Percentiles rank a stretch among this genome's conserved stretches.
Conservation (phyloP, 64 coral and sea anemone genomes). For the Acropora tenuis region DNA sequence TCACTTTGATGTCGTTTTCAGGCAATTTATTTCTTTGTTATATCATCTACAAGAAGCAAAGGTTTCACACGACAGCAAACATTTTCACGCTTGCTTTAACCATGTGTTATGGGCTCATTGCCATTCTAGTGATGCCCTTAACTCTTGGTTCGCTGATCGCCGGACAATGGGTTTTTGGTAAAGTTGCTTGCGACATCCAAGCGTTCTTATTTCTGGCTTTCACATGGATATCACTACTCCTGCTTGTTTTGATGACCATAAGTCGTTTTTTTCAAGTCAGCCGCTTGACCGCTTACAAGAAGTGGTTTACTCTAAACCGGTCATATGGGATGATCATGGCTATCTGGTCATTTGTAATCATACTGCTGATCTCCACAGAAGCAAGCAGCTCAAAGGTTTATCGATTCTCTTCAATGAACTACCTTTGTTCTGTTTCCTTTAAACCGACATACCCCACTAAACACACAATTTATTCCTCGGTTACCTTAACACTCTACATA, state of each 20-base stretch:
- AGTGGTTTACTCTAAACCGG: not conserved
- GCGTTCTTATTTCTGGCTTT: not conserved
- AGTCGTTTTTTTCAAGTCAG: not conserved
- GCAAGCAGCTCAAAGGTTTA: not conserved
- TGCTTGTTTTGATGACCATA: not conserved
- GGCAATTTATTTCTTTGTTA: conserved; percentile 33
- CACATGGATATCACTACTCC: not conserved
- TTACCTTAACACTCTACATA: not conserved
- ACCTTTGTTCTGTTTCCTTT: not conserved
- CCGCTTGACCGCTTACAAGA: not conserved
- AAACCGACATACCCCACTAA: not conserved
- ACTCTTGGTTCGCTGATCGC: not conserved
- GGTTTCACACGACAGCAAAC: conserved; percentile 20
- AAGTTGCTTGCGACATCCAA: conserved; percentile 16
- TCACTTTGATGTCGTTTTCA: not conserved
- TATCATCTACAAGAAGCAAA: conserved; percentile 3
- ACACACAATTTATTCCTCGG: not conserved
- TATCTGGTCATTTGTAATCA: not conserved
- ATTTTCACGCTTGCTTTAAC: not conserved
- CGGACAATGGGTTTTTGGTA: conserved; percentile 9
- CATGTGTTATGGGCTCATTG: not conserved
- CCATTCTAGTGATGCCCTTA: not conserved
- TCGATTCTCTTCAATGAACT: not conserved
- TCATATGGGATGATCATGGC: conserved; percentile 19
- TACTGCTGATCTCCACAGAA: not conserved